Conservation (phyloP, 2,113 vertebrate genomes). For the Channa argus region DNA sequence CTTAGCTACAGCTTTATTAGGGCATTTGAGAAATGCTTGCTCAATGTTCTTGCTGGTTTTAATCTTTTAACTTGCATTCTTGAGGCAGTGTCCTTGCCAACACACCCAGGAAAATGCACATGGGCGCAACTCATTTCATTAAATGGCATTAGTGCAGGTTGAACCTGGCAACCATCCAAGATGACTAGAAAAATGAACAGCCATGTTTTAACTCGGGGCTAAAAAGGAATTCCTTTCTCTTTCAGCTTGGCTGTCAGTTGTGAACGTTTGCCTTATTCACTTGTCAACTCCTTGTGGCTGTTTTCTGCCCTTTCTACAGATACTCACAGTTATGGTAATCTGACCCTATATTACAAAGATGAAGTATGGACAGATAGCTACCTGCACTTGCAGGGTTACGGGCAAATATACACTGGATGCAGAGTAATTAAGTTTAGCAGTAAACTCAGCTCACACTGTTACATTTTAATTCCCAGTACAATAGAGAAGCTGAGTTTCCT, state of each 20-base stretch:
- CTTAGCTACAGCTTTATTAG: not conserved
- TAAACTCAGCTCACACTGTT: slow-evolving; percentile 52
- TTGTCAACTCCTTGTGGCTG: not conserved
- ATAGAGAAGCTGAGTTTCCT: slow-evolving; percentile 60
- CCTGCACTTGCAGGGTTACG: slow-evolving; percentile 46
- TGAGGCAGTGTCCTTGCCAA: slow-evolving; percentile 65
- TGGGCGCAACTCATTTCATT: slow-evolving; percentile 41
- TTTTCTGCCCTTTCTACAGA: not conserved
- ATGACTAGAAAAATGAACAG: slow-evolving; percentile 44
- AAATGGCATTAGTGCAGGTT: slow-evolving; percentile 47
- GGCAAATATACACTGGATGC: slow-evolving; percentile 10
- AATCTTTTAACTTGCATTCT: slow-evolving; percentile 65
- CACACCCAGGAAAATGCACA: slow-evolving; percentile 34
- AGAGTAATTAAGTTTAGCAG: slow-evolving; percentile 43
- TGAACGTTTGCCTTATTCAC: not conserved
- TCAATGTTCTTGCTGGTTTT: slow-evolving; percentile 29
- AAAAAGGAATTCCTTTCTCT: slow-evolving; percentile 25
- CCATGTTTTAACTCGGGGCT: not conserved
- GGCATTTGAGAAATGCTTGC: slow-evolving; percentile 17
- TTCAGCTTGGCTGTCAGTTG: not conserved
- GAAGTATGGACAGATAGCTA: not conserved
- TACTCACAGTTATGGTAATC: not conserved
- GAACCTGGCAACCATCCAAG: slow-evolving; percentile 44
- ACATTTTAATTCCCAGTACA: slow-evolving; percentile 59
- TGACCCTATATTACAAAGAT: not conserved